A percentile compares a stretch with the other conserved stretches of the same genome.
Evolutionary conservation across 23 tunicate species (phyloP).

Genomic region (Ascidia mentula): DNA sequence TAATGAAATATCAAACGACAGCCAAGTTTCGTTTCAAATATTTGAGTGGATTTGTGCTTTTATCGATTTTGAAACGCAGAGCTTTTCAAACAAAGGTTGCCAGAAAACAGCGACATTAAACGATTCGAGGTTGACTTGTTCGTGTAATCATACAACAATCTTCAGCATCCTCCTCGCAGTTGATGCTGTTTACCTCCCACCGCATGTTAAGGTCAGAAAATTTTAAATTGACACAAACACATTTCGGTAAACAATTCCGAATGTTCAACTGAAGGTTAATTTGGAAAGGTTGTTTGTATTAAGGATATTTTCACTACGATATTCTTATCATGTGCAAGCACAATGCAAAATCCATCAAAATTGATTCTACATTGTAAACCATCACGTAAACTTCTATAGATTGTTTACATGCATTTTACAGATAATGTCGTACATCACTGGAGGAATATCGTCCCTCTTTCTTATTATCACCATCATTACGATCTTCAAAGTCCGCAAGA

Average conservation of each 20-base stretch:
- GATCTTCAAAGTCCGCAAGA: not conserved
- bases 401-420: too few relatives aligned
- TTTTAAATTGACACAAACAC: too few relatives aligned
- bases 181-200: not conserved
- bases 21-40: too few relatives aligned
- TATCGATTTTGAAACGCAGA: not conserved
- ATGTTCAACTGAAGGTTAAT: too few relatives aligned
- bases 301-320: too few relatives aligned
- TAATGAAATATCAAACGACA: too few relatives aligned
- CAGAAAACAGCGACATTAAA: not conserved
- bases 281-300: too few relatives aligned
- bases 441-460: not conserved
- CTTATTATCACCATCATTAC: not conserved
- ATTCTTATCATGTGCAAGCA: too few relatives aligned
- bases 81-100: not conserved
- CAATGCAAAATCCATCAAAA: too few relatives aligned
- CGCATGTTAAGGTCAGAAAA: not conserved
- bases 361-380: too few relatives aligned
- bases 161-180: not conserved
- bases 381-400: too few relatives aligned
- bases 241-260: too few relatives aligned
- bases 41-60: not conserved
- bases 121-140: not conserved
- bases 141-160: slow-evolving; percentile 9
- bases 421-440: not conserved